A percentile compares a stretch with the other conserved stretches of the same genome.
Conservation (phyloP, 2,113 vertebrate genomes). For the Malaclemys terrapin region DNA sequence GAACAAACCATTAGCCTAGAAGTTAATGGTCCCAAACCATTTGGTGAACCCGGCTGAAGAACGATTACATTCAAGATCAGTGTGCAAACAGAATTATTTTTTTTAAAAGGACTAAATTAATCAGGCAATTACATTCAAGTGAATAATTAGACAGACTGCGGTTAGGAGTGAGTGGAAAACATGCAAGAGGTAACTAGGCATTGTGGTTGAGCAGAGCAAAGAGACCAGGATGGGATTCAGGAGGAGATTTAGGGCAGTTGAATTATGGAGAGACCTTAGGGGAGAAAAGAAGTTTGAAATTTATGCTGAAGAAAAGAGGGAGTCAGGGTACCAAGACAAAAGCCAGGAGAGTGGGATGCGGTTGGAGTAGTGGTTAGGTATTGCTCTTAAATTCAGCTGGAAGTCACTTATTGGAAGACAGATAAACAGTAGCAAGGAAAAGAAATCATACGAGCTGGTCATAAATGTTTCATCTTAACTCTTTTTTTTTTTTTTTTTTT, state of each 20-base stretch:
- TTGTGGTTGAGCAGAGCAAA: neutral
- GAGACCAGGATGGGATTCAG: neutral
- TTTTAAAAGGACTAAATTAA: rapidly evolving
- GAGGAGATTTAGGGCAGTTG: neutral
- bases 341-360: neutral
- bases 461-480: neutral
- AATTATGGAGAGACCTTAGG: neutral
- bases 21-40: conserved; percentile 11
- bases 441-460: neutral
- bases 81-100: conserved; percentile 16
- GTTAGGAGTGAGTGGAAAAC: neutral
- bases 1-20: neutral
- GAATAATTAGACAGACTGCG: neutral
- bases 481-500: too few relatives aligned
- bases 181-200: neutral
- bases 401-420: neutral
- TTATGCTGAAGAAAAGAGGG: neutral
- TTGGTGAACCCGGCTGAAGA: conserved; percentile 32
- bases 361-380: rapidly evolving
- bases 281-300: neutral
- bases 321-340: neutral
- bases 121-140: conserved; percentile 7
- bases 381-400: neutral
- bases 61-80: neutral
- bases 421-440: neutral